phyloP scores from a whole-genome alignment of 2,888 invertebrate genomes.

The Ornithoptera priamus region DNA sequence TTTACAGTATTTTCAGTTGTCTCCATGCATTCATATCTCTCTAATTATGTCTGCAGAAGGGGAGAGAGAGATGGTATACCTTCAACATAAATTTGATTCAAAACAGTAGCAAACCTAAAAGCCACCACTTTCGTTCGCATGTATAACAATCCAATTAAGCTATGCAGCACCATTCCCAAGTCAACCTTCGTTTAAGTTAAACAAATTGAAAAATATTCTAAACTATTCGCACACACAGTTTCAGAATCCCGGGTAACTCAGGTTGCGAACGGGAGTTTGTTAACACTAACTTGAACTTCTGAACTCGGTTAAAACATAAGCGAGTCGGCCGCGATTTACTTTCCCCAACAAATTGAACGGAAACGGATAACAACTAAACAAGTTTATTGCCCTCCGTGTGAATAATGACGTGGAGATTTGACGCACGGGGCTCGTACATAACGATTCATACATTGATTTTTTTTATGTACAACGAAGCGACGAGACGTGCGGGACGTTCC shows the following conservation, averaged over 20 bases:
- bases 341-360: slow-evolving; percentile 5
- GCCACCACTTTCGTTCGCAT: neutral
- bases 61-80: too few relatives aligned
- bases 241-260: neutral
- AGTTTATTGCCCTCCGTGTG: neutral
- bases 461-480: too few relatives aligned
- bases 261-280: neutral
- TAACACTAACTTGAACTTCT: slow-evolving; percentile 13
- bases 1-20: too few relatives aligned
- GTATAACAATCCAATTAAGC: neutral
- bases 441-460: too few relatives aligned
- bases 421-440: neutral
- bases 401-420: neutral
- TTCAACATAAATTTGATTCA: too few relatives aligned
- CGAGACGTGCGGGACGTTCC: too few relatives aligned
- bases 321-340: slow-evolving; percentile 3
- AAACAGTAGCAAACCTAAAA: neutral
- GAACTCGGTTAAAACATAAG: slow-evolving; percentile 16
- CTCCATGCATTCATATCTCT: too few relatives aligned
- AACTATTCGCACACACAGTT: neutral
- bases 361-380: neutral
- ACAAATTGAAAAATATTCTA: slow-evolving; percentile 6
- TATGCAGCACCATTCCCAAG: neutral
- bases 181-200: neutral
- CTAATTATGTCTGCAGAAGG: too few relatives aligned